Evolutionary conservation across 2,797 vertebrate species (phyloP).

Genomic region (Channa striata): DNA sequence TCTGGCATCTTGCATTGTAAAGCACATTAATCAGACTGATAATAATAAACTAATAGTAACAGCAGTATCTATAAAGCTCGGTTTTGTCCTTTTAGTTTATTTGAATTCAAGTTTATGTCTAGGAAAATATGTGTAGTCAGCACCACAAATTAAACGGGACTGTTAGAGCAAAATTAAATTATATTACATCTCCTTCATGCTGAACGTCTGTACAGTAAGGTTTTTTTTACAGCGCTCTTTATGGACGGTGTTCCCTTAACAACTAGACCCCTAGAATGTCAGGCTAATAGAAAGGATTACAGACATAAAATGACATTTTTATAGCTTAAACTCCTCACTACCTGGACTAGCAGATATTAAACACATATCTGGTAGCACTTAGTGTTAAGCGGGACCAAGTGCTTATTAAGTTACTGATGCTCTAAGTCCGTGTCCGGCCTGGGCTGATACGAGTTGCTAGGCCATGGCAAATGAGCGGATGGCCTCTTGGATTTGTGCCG

Average conservation of each 20-base stretch:
- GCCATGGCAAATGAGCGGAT: constrained; percentile 70
- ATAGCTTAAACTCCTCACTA: constrained; percentile 79
- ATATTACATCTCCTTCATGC: constrained; percentile 1
- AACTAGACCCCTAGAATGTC: constrained; percentile 79
- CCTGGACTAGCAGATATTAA: constrained; percentile 83
- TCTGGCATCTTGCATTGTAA: neutral
- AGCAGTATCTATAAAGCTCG: neutral
- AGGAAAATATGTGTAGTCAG: neutral
- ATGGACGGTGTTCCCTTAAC: constrained; percentile 69
- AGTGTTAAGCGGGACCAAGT: constrained; percentile 84
- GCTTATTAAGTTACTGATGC: constrained; percentile 85
- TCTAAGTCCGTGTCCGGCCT: constrained; percentile 76
- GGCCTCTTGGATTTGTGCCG: constrained; percentile 72
- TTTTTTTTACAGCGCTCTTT: constrained; percentile 57
- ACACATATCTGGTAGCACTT: constrained; percentile 83
- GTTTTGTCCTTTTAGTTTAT: neutral
- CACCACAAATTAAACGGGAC: neutral
- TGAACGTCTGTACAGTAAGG: constrained; percentile 39
- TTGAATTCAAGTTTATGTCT: neutral
- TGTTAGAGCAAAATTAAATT: constrained; percentile 15
- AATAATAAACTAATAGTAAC: neutral
- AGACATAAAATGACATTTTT: constrained; percentile 84
- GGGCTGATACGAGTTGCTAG: constrained; percentile 77
- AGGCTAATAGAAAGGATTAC: constrained; percentile 86
- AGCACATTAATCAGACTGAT: too few relatives aligned